Base-by-base conservation (phyloP, 23 tunicate species). In the Botrylloides violaceus region DNA sequence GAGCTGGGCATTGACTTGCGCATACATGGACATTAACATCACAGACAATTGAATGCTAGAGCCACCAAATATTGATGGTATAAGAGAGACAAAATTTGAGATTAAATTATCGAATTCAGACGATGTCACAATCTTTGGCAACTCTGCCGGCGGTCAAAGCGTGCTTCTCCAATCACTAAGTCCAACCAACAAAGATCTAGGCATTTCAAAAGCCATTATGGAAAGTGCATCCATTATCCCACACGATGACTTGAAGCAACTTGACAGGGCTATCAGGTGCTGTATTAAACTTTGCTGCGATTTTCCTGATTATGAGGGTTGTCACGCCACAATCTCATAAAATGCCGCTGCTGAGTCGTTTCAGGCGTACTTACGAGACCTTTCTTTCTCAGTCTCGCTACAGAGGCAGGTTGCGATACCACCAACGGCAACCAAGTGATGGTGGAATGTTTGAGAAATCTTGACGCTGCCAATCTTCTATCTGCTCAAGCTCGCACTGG, bases 101-200 rank as follows among this genome's bases (percentile, higher is more conserved):
- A 7, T 43, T 43, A 43, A 7, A 43, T 15, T 43, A 9, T 43
- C 29, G 19, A 3, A 25, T 63, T 34, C 4, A 63, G 70, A 63
- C 35, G 33, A 63, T 19, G 29, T 63, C 35, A 63, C 70, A 63
- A 63, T 63, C 26, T 63, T 63, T 31, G 70, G 70, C 7, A 63
- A 63, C 36, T 63, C 70, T 15, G 70, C 70, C 32, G 70, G 70
- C 20, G 70, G 35, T 31, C 70, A 63, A 9, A 63, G 70, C 29
- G 70, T 63, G 19, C 33, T 63, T 3, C 70, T 77, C 29, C 81
- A 77, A 49, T 61, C 81, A 7, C 3, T 77, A 62, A 77, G 81
- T 49, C 63, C 73, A 1, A 49, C 64, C 25, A 65, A 49, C 73
- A 7, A 21, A 29, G 60, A 65, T 49, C 73, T 77, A 1, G 81